Base-by-base conservation (phyloP, 2,797 vertebrate species). In the Poeciliopsis paucimaculata region DNA sequence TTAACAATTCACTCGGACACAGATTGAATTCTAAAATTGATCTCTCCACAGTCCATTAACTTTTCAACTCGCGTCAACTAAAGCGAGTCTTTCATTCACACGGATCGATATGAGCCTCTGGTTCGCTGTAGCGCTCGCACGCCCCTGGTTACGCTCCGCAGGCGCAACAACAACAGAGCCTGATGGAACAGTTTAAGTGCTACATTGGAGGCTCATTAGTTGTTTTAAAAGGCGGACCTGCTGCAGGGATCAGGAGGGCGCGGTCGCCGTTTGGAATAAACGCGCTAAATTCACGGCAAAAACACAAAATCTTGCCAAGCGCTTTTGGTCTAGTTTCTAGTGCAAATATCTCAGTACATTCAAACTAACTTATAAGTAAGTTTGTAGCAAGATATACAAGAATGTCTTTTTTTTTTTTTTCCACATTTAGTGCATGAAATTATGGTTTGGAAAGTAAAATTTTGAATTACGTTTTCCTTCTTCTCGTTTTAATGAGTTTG, bases 21-120 rank as follows among this genome's bases (percentile, higher is more conserved):
- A 47, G 43, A 74, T 73, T 49, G 57, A 79, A 66, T 73, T 51
- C 5, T 41, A 49, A 64, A 51, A 79, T 73, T 31, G 71, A 76
- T 60, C 41, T 11, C 13, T 4, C 5, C 11, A 39, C 23, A 76
- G 49, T 45, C 79, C 79, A 76, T 57, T 76, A 46, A 76, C 74
- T 57, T 71, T 72, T 80, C 3, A 76, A 76, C 51, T 71, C 10
- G 18, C 43, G 47, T 60, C 79, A 60, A 36, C 62, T 57, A 39
- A 75, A 68, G 51, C n/a, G 64, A 18, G 23, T 28, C 5, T 64
- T 46, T 39, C n/a, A 41, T 51, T 66, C 9, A 16, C 11, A 20
- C 51, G 5, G 45, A 76, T 76, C 75, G 31, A 77, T 53, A 46
- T 28, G 41, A 71, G 9, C 73, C 8, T 41, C n/a, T 71, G 51